Percentiles rank a stretch among this genome's conserved stretches.
phyloP scores from a whole-genome alignment of 1,140 invertebrate species.

The Drosophila nikananu region DNA sequence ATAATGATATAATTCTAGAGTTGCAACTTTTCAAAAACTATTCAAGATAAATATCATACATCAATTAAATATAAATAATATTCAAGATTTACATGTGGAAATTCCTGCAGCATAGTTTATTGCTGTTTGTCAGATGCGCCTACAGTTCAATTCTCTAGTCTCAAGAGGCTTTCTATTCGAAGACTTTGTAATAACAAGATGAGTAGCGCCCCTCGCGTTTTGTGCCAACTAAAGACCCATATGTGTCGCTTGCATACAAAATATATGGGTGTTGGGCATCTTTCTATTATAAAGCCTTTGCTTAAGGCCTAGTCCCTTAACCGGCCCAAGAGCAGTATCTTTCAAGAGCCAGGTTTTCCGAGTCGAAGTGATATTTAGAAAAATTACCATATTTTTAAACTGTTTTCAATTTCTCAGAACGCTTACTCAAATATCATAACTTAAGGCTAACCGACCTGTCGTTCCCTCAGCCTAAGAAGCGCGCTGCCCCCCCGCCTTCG shows the following conservation, averaged over 20 bases:
- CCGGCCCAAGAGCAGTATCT: not conserved
- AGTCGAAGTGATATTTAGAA: not conserved
- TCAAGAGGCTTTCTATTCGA: not conserved
- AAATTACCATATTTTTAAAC: not conserved
- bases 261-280: not conserved
- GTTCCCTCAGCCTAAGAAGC: slow-evolving; percentile 22
- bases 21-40: slow-evolving; percentile 2
- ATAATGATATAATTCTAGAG: slow-evolving; percentile 7
- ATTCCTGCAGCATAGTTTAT: not conserved
- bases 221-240: not conserved
- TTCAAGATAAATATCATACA: too few species aligned
- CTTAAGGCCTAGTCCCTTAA: not conserved
- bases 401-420: slow-evolving; percentile 1
- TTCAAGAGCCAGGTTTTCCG: too few species aligned
- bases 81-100: not conserved
- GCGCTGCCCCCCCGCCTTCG: slow-evolving; percentile 15
- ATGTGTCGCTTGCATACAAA: not conserved
- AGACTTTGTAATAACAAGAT: not conserved
- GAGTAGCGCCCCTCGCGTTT: not conserved
- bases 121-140: not conserved
- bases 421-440: not conserved
- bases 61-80: not conserved
- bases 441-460: not conserved
- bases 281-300: not conserved
- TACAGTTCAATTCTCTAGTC: slow-evolving; percentile 2